phyloP scores from a whole-genome alignment of 2,797 vertebrate genomes.

The Mus caroli region DNA sequence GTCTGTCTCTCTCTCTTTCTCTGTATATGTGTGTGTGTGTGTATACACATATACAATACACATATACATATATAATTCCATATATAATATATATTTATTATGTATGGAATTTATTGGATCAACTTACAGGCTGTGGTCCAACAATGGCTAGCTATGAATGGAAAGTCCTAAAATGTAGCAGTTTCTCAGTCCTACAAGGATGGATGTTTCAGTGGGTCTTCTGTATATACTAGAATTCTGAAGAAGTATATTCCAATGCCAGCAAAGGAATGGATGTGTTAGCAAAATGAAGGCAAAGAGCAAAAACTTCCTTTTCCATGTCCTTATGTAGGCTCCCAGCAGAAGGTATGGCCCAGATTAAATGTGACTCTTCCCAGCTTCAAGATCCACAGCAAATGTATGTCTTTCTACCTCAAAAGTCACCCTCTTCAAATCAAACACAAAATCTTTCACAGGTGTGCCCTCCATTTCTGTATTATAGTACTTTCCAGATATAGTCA shows the following conservation, averaged over 20 bases:
- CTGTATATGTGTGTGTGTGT: too few species aligned
- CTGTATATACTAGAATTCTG: neutral
- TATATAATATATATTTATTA: neutral
- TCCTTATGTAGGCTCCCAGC: neutral
- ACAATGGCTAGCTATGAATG: neutral
- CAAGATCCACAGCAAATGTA: neutral
- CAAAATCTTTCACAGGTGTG: neutral
- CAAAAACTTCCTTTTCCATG: neutral
- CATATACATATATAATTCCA: neutral
- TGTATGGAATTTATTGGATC: neutral
- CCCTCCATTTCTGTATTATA: neutral
- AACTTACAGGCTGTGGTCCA: neutral
- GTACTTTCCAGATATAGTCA: neutral
- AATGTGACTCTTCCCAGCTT: neutral
- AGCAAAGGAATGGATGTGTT: neutral
- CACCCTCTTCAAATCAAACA: neutral
- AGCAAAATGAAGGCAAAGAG: neutral
- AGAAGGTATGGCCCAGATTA: neutral
- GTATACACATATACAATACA: too few species aligned
- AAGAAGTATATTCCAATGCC: neutral
- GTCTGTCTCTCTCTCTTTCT: too few species aligned
- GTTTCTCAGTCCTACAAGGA: neutral
- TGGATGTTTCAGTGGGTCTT: neutral
- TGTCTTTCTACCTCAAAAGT: neutral
- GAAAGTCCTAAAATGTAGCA: neutral